phyloP scores from a whole-genome alignment of 2,797 vertebrate genomes.

The Acridotheres tristis region DNA sequence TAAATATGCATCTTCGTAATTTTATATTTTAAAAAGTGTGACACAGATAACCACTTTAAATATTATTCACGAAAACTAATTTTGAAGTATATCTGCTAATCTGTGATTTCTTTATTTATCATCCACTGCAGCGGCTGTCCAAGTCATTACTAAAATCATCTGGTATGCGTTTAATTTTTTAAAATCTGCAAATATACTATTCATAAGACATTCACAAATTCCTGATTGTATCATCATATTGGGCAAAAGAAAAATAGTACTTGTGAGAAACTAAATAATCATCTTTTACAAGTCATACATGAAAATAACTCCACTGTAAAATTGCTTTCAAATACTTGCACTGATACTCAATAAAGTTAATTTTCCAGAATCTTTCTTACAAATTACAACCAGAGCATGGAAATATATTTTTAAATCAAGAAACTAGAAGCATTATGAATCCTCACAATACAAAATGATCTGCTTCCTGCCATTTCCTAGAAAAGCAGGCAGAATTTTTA shows the following conservation, averaged over 20 bases:
- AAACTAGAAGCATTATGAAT: neutral
- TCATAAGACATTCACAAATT: neutral
- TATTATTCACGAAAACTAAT: neutral
- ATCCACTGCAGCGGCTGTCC: neutral
- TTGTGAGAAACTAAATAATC: neutral
- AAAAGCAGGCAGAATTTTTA: neutral
- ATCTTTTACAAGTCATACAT: neutral
- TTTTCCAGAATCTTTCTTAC: neutral
- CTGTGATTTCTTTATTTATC: neutral
- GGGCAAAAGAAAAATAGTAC: neutral
- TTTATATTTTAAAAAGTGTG: neutral
- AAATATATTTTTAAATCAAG: neutral
- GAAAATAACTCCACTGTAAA: neutral
- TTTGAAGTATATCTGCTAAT: neutral
- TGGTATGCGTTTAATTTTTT: neutral
- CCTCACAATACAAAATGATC: neutral
- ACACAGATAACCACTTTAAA: neutral
- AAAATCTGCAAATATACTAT: neutral
- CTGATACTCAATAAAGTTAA: neutral
- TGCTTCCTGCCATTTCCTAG: neutral
- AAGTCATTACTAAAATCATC: neutral
- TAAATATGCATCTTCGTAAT: accelerated
- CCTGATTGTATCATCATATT: neutral
- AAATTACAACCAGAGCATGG: neutral
- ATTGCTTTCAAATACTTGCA: neutral